phyloP scores from a whole-genome alignment of 2,888 invertebrate genomes.

The Oxycera nigricornis region DNA sequence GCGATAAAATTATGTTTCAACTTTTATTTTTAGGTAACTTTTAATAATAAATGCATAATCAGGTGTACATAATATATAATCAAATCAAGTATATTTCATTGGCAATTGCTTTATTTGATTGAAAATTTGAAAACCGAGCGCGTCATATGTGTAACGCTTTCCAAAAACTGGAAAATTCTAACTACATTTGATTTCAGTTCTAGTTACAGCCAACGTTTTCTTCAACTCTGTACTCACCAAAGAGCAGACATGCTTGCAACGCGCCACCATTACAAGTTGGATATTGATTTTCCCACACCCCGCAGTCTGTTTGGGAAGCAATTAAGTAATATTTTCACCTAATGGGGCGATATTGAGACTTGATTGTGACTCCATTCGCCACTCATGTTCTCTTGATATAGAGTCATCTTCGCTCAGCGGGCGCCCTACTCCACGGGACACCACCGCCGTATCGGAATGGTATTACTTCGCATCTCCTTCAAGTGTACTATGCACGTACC shows the following conservation, averaged over 20 bases:
- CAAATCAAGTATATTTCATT: no score
- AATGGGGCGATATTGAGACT: slow-evolving; percentile 55
- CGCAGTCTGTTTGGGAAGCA: slow-evolving; percentile 58
- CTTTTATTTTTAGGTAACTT: no score
- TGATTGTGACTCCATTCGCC: slow-evolving; percentile 45
- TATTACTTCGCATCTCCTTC: slow-evolving; percentile 36
- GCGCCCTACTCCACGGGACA: slow-evolving; percentile 57
- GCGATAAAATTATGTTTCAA: no score
- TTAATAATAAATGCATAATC: no score
- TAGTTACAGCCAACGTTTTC: no score
- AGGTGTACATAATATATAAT: no score
- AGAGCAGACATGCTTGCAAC: background rate
- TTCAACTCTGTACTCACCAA: background rate
- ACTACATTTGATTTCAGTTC: no score
- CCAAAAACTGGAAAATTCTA: no score
- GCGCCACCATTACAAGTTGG: background rate
- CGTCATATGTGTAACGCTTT: no score
- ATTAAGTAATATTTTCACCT: slow-evolving; percentile 62
- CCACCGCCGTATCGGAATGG: slow-evolving; percentile 39
- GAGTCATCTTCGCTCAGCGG: slow-evolving; percentile 56
- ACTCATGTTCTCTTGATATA: slow-evolving; percentile 52
- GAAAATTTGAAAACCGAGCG: no score
- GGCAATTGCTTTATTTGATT: no score
- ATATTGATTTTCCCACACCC: slow-evolving; percentile 34
- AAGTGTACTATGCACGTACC: slow-evolving; percentile 11